A percentile compares a stretch with the other conserved stretches of the same genome.
Conservation (phyloP, 2,113 vertebrate species). For the Nestor notabilis region DNA sequence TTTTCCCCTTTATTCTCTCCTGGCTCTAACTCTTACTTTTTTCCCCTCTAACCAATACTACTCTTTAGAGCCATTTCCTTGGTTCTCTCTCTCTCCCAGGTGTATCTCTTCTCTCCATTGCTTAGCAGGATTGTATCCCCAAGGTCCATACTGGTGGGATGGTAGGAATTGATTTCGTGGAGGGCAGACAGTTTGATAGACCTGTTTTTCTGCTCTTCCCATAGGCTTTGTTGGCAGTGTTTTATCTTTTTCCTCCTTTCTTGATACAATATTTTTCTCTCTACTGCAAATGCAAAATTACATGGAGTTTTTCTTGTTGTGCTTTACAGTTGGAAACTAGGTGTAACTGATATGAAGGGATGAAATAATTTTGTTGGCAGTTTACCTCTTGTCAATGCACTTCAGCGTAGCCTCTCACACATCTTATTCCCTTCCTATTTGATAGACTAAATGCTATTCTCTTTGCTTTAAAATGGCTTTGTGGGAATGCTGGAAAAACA, state of each 20-base stretch:
- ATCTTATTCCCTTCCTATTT: neutral
- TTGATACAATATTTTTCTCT: neutral
- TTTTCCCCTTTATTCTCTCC: neutral
- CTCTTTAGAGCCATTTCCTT: neutral
- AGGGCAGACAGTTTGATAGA: neutral
- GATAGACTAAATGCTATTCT: neutral
- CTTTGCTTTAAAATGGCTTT: neutral
- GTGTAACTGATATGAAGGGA: neutral
- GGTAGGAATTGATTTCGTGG: neutral
- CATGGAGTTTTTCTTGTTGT: neutral
- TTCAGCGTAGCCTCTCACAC: neutral
- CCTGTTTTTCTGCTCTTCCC: neutral
- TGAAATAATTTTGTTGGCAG: conserved; percentile 31
- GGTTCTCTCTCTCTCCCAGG: neutral
- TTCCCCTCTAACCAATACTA: neutral
- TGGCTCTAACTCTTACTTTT: neutral
- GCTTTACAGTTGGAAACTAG: neutral
- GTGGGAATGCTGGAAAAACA: neutral
- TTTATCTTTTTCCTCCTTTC: neutral
- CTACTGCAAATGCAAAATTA: neutral
- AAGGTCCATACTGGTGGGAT: neutral
- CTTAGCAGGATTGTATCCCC: neutral
- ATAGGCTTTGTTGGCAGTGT: neutral
- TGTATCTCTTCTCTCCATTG: neutral
- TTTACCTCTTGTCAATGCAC: neutral